These are phyloP conservation scores for Zaprionus lineosus DNA, from an alignment of 2,888 invertebrate genomes.

Conservation along the genomic window DNA sequence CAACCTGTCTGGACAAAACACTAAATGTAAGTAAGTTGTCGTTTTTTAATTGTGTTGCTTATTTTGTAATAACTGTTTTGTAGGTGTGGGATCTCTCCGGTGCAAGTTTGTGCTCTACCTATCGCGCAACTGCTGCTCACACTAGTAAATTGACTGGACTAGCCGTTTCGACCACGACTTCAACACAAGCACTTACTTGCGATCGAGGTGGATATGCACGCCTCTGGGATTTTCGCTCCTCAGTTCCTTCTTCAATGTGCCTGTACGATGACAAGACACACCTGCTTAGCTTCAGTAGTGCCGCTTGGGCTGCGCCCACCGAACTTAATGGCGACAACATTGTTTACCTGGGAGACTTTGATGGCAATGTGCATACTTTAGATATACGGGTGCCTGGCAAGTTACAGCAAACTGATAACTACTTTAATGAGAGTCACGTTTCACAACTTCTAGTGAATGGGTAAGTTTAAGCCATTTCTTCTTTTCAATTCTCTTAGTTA, in stretches of 20 bases:
- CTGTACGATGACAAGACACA: conserved; percentile 47
- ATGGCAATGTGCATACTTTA: conserved; percentile 60
- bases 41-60: neutral
- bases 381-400: conserved; percentile 49
- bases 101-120: conserved; percentile 69
- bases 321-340: conserved; percentile 48
- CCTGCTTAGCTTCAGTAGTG: conserved; percentile 53
- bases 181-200: conserved; percentile 50
- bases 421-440: conserved; percentile 43
- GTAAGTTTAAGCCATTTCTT: conserved; percentile 16
- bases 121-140: conserved; percentile 42
- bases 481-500: neutral
- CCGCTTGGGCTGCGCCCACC: conserved; percentile 46
- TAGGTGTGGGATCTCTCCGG: conserved; percentile 81
- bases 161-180: conserved; percentile 29
- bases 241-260: conserved; percentile 39
- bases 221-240: conserved; percentile 56
- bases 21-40: conserved; percentile 68
- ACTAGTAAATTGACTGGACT: conserved; percentile 53
- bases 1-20: conserved; percentile 76
- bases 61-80: neutral
- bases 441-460: conserved; percentile 49
- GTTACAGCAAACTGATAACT: conserved; percentile 35
- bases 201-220: conserved; percentile 61
- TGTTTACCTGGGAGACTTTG: conserved; percentile 59